Conservation (phyloP, 2,113 vertebrate genomes). For the Girardinichthys multiradiatus region DNA sequence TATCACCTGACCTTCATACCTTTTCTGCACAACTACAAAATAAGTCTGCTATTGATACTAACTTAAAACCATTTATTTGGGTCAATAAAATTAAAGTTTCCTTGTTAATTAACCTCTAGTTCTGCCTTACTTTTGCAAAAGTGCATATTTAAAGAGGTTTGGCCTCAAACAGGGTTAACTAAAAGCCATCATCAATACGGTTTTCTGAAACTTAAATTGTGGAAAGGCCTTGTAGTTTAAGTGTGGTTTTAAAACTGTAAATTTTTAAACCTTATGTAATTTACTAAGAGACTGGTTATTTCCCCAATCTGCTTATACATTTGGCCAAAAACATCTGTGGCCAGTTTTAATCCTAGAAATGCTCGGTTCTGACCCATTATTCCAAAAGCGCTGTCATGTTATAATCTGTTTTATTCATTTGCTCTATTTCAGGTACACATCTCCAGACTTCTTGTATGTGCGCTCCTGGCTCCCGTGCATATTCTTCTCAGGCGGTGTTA, state of each 20-base stretch:
- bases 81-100: not conserved
- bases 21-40: not conserved
- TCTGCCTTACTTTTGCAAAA: not conserved
- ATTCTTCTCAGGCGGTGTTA: slow-evolving; percentile 98
- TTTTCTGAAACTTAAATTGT: not conserved
- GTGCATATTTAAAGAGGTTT: not conserved
- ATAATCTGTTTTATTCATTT: not conserved
- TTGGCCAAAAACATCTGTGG: too few relatives aligned
- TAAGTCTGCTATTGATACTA: not conserved
- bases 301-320: too few relatives aligned
- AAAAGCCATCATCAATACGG: too few relatives aligned
- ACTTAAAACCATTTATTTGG: not conserved
- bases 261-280: too few relatives aligned
- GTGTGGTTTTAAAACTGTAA: too few relatives aligned
- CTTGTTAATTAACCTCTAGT: not conserved
- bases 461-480: slow-evolving; percentile 98
- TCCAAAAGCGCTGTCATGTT: not conserved
- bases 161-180: too few relatives aligned
- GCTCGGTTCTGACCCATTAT: not conserved
- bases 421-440: slow-evolving; percentile 88
- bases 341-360: too few relatives aligned
- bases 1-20: not conserved
- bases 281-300: not conserved
- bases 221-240: not conserved
- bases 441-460: slow-evolving; percentile 95